phyloP scores from a whole-genome alignment of 2,888 invertebrate genomes.

The Phrixothrix hirtus region DNA sequence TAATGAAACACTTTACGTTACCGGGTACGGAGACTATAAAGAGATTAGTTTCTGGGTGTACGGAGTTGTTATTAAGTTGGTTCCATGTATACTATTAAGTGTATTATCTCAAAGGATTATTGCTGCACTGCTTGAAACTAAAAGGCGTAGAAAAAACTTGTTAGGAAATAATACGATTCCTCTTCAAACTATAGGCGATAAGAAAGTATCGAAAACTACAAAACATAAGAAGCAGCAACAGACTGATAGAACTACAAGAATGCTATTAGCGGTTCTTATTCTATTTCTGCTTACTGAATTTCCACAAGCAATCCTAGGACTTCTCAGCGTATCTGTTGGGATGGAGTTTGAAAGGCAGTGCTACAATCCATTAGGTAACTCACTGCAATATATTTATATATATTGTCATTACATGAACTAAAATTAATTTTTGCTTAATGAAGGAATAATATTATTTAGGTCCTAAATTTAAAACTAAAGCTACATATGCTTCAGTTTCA shows the following conservation, averaged over 20 bases:
- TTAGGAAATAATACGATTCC: constrained; percentile 58
- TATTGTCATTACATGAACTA: too few relatives aligned
- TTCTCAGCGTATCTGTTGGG: too few relatives aligned
- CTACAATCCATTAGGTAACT: constrained; percentile 79
- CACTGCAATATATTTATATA: too few relatives aligned
- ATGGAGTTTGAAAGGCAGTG: constrained; percentile 76
- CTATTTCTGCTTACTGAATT: constrained; percentile 88
- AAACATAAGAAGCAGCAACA: constrained; percentile 60
- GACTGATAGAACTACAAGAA: constrained; percentile 84
- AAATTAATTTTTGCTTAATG: too few relatives aligned
- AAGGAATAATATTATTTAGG: too few relatives aligned
- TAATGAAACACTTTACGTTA: constrained; percentile 52
- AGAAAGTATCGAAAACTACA: constrained; percentile 46
- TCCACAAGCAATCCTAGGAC: constrained; percentile 83
- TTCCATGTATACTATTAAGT: constrained; percentile 87
- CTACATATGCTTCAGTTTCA: too few relatives aligned
- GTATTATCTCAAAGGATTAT: constrained; percentile 78
- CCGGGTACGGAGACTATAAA: constrained; percentile 65
- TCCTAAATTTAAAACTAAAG: too few relatives aligned
- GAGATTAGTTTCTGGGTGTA: constrained; percentile 87
- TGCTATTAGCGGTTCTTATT: constrained; percentile 83
- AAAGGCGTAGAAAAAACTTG: constrained; percentile 72
- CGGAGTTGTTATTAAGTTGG: constrained; percentile 89
- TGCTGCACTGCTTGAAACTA: constrained; percentile 78
- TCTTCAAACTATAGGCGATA: constrained; percentile 42